Base-by-base conservation (phyloP, 2,113 vertebrate species). In the Sturnira hondurensis region DNA sequence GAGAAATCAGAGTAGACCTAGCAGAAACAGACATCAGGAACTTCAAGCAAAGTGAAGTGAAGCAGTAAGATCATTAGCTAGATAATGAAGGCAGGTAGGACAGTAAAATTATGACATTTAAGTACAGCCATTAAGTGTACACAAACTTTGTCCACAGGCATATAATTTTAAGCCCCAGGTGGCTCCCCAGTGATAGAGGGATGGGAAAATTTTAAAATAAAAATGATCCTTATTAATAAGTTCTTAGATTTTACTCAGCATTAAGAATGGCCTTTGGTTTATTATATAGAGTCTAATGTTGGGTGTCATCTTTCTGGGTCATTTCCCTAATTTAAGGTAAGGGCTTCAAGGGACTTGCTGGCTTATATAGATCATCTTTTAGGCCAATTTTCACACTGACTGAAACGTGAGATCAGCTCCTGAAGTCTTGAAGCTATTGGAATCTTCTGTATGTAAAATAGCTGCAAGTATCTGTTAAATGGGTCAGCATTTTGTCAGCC, bases 121-220 rank as follows among this genome's bases (percentile, higher is more conserved):
- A 86, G 47, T 36, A 84, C 28, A 84, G 26, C 56, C 19, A 90
- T 80, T 95, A 90, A 83, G 4, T 89, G 7, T 95, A 96, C 22
- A 36, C 80, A 96, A 96, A 94, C 91, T 95, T 86, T 89, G 58
- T 70, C 76, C 33, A 4, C 19, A 78, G 33, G 76, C 52, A 65
- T 92, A 58, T 95, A 77, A 95, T 95, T 95, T 97, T 96, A 86
- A 97, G 80, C 84, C 89, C 67, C 33, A 86, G 26, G 56, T 91
- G 65, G 91, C 38, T 92, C 95, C 43, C 81, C 76, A 92, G 47
- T 89, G 80, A 87, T 89, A 86, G 93, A 74, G 36, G 77, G 87
- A 63, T 91, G 80, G 36, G 14, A 47, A 24, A 45, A 91, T 89
- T 81, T 5, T 45, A 65, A 94, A 95, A 77, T 74, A 91, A 83